A percentile compares a stretch with the other conserved stretches of the same genome.
Conservation (phyloP, 92 coral and sea anemone genomes). For the Diadumene lineata region DNA sequence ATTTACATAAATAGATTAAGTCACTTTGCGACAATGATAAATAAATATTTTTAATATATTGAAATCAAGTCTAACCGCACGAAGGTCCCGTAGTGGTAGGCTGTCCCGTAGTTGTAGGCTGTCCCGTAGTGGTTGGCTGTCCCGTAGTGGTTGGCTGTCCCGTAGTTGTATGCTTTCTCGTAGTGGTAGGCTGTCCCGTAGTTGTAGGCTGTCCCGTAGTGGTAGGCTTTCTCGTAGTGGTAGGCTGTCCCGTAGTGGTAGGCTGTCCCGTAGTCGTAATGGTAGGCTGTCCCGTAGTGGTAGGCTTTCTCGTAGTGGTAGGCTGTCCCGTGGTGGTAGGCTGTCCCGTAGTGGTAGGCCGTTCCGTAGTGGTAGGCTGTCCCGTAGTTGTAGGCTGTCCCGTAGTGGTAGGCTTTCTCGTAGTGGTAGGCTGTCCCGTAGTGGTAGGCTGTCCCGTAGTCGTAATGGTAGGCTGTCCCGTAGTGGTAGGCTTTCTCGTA, state of each 20-base stretch:
- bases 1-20: too few species aligned
- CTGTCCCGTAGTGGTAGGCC: conserved; percentile 11
- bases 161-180: conserved; percentile 15
- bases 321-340: conserved; percentile 14
- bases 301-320: conserved; percentile 30
- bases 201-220: conserved; percentile 35
- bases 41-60: too few species aligned
- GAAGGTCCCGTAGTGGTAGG: conserved; percentile 30
- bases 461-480: conserved; percentile 20
- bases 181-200: conserved; percentile 19
- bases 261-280: conserved; percentile 14
- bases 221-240: conserved; percentile 22
- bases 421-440: conserved; percentile 22
- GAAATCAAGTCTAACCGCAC: too few species aligned
- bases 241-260: conserved; percentile 15
- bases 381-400: conserved; percentile 19
- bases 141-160: conserved; percentile 16
- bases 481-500: conserved; percentile 19
- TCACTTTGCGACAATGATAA: too few species aligned
- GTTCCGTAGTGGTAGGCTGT: conserved; percentile 14
- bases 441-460: not conserved
- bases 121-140: conserved; percentile 29
- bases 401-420: conserved; percentile 20
- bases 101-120: conserved; percentile 22
- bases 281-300: conserved; percentile 24